Evolutionary conservation across 2,113 vertebrate species (phyloP), one percentile per base, ranked within the genome.

Genomic region (Malurus cyaneus): DNA sequence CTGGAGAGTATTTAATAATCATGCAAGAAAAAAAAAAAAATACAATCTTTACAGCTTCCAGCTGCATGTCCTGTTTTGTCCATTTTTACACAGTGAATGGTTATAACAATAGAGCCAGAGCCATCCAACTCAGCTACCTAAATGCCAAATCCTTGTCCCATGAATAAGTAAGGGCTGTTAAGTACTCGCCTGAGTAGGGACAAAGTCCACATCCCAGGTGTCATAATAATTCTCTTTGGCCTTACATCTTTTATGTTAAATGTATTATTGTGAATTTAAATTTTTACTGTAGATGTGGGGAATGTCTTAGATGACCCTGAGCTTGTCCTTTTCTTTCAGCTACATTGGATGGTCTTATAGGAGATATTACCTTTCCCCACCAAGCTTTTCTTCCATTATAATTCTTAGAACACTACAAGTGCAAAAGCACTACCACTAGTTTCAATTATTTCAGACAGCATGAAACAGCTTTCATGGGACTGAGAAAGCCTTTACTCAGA

Each of bases 371-470:
- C 14, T 87, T 92, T 93, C 60, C 47, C 50, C 52, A 81, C 39
- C 83, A 95, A 92, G 77, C 50, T 71, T 92, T 94, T 95, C 69
- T 86, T 80, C 65, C 81, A 69, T 44, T 96, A 85, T 84, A 87
- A 89, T 94, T 89, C 96, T 84, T 87, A 89, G 69, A 92, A 64
- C 64, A 81, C 92, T 92, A 78, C 44, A 81, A 80, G 44, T 60
- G 80, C 60, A 79, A 87, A 94, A 95, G 77, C 60, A 81, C 69
- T 93, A 81, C 80, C 65, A 87, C 69, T 67, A 89, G 89, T 95
- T 96, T 94, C 87, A 95, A 87, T 96, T 96, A 95, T 91, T 91
- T 91, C 84, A 94, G 89, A 70, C 86, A 93, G 93, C 64, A 57
- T 69, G 86, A 92, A 96, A 92, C 73, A 84, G 56, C 93, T 92